Evolutionary conservation across 2,113 vertebrate genomes (phyloP).

Genomic region (Cepphus grylle): DNA sequence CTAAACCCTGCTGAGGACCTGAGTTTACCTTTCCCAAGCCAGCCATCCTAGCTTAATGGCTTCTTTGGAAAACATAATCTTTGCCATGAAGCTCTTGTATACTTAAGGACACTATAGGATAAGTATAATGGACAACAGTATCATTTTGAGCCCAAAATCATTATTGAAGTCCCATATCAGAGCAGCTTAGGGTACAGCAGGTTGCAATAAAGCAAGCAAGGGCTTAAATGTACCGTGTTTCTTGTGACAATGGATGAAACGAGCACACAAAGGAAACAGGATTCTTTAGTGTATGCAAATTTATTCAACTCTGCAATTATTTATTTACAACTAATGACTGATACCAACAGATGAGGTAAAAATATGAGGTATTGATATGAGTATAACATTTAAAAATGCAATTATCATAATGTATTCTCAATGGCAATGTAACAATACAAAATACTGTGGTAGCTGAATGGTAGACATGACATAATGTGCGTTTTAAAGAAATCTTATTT

Average conservation of each 20-base stretch:
- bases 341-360: conserved; percentile 79
- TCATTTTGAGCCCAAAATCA: neutral
- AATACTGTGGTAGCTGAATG: conserved; percentile 64
- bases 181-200: neutral
- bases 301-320: conserved; percentile 73
- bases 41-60: neutral
- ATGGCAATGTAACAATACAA: conserved; percentile 67
- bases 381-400: conserved; percentile 75
- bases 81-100: neutral
- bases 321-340: conserved; percentile 76
- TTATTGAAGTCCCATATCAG: neutral
- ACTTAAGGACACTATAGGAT: neutral
- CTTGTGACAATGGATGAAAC: neutral
- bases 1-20: neutral
- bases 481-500: neutral
- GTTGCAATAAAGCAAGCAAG: neutral
- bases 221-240: neutral
- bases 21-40: neutral
- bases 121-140: neutral
- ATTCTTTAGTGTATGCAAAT: conserved; percentile 66
- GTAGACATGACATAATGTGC: conserved; percentile 40
- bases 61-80: neutral
- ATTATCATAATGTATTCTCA: conserved; percentile 66
- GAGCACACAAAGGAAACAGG: neutral
- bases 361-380: conserved; percentile 81